phyloP scores from a whole-genome alignment of 2,888 invertebrate species.

The Eulithis prunata region DNA sequence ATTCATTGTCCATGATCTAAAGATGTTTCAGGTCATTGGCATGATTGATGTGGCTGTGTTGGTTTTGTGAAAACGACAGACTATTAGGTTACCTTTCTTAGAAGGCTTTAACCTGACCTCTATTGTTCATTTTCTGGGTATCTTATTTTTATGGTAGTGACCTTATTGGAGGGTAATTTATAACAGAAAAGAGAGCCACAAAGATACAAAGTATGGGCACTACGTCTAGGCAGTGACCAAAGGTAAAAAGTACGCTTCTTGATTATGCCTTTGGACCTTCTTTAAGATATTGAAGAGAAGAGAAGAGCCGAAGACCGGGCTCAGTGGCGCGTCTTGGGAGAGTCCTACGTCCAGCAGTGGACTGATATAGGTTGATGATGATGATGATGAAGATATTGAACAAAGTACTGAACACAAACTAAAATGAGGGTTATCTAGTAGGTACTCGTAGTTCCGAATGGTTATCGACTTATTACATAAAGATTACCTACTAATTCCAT shows the following conservation, averaged over 20 bases:
- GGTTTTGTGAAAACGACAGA: constrained; percentile 48
- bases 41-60: constrained; percentile 58
- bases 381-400: too few relatives aligned
- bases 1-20: constrained; percentile 59
- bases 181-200: background rate
- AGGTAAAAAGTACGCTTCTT: too few relatives aligned
- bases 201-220: background rate
- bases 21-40: constrained; percentile 65
- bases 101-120: constrained; percentile 49
- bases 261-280: too few relatives aligned
- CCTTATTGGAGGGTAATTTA: constrained; percentile 13
- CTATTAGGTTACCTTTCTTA: constrained; percentile 41
- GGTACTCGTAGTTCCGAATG: constrained; percentile 4
- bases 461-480: constrained; percentile 16
- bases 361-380: too few relatives aligned
- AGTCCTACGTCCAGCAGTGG: too few relatives aligned
- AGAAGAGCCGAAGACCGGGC: too few relatives aligned
- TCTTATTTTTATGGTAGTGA: constrained; percentile 15
- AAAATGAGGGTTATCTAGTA: background rate
- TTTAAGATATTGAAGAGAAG: too few relatives aligned
- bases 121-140: constrained; percentile 28
- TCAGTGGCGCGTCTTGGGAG: too few relatives aligned
- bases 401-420: too few relatives aligned
- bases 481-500: constrained; percentile 16
- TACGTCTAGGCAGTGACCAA: background rate